Evolutionary conservation across 1,140 invertebrate species (phyloP).

Genomic region (Bemisia tabaci): DNA sequence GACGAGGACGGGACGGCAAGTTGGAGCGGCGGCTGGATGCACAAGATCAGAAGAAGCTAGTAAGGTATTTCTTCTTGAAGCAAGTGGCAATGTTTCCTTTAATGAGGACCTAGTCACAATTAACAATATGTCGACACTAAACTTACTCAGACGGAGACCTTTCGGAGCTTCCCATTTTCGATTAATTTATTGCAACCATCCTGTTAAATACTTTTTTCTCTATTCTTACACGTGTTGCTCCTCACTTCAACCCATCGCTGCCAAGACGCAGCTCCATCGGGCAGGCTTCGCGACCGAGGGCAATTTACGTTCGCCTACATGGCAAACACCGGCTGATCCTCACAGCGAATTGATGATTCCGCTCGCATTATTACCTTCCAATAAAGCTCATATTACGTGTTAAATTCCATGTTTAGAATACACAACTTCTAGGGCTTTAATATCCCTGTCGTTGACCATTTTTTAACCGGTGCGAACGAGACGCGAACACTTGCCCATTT

Average conservation of each 20-base stretch:
- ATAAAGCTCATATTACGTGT: neutral
- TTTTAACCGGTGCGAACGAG: too few relatives aligned
- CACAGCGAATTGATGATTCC: neutral
- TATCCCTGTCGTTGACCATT: neutral
- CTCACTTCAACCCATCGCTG: too few relatives aligned
- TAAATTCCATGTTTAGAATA: neutral
- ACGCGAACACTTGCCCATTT: too few relatives aligned
- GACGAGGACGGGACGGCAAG: too few relatives aligned
- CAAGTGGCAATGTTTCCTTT: neutral
- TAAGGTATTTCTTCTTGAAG: neutral
- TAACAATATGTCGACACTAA: neutral
- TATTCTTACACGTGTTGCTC: neutral
- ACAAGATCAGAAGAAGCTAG: neutral
- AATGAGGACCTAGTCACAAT: neutral
- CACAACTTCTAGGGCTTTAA: neutral
- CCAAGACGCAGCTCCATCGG: too few relatives aligned
- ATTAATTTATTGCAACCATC: neutral
- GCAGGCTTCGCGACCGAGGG: too few relatives aligned
- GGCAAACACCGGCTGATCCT: too few relatives aligned
- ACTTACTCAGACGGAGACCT: neutral
- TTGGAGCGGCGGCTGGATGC: too few relatives aligned
- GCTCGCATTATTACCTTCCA: neutral
- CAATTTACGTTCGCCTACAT: too few relatives aligned
- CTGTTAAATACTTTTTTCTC: neutral
- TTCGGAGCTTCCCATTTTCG: neutral